Conservation (phyloP, 1,140 invertebrate genomes). For the Calosoma granatense region DNA sequence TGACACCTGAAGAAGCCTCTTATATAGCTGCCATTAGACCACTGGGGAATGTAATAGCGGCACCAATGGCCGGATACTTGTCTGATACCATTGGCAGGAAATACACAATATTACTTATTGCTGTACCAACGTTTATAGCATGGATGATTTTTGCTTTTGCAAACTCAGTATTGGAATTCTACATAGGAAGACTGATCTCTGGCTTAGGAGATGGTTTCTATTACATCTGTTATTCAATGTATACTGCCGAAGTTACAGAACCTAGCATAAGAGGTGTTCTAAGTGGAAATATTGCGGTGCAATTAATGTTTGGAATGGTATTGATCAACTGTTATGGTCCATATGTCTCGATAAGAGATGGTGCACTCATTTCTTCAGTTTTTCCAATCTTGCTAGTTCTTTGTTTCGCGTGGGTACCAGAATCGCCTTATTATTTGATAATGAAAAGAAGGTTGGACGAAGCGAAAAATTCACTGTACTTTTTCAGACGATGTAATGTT, state of each 20-base stretch:
- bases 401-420: conserved; percentile 60
- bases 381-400: conserved; percentile 37
- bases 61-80: conserved; percentile 67
- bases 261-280: conserved; percentile 45
- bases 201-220: conserved; percentile 15
- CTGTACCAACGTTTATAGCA: conserved; percentile 30
- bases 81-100: conserved; percentile 43
- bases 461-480: conserved; percentile 60
- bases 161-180: conserved; percentile 16
- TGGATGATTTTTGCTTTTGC: conserved; percentile 22
- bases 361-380: conserved; percentile 38
- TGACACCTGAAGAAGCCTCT: conserved; percentile 22
- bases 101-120: conserved; percentile 27
- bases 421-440: conserved; percentile 81
- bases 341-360: conserved; percentile 35
- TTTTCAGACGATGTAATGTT: conserved; percentile 52
- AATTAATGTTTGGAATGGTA: conserved; percentile 37
- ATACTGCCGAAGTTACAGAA: conserved; percentile 43
- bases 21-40: conserved; percentile 21
- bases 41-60: conserved; percentile 68
- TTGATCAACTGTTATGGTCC: conserved; percentile 40
- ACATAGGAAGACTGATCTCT: conserved; percentile 32
- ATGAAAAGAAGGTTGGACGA: conserved; percentile 57
- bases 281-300: conserved; percentile 39
- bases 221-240: conserved; percentile 31